These are phyloP conservation scores for Oncorhynchus clarkii DNA, from an alignment of 2,113 vertebrate species.

Conservation along the genomic window DNA sequence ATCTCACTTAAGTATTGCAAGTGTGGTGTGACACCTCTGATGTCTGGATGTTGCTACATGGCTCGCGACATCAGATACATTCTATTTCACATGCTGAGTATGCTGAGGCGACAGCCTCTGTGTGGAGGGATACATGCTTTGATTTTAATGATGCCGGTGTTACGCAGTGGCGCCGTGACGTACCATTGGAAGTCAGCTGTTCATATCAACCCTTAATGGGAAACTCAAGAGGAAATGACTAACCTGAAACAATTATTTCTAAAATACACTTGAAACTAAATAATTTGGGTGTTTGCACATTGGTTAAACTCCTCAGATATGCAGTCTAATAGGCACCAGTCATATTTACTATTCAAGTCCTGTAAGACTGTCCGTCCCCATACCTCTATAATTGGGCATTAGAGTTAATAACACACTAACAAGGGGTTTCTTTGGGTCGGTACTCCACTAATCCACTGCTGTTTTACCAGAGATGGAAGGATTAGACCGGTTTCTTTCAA, in stretches of 20 bases:
- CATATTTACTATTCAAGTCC: slow-evolving; percentile 5
- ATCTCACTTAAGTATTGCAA: neutral
- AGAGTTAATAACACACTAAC: slow-evolving; percentile 44
- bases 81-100: neutral
- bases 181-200: neutral
- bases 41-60: neutral
- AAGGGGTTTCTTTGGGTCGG: neutral
- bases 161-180: neutral
- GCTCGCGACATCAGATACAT: neutral
- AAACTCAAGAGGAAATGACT: neutral
- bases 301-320: neutral
- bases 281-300: neutral
- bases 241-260: neutral
- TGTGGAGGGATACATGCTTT: neutral
- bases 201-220: neutral
- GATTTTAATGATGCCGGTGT: too few species aligned
- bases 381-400: slow-evolving; percentile 43
- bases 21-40: neutral
- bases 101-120: neutral
- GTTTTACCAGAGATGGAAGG: slow-evolving; percentile 6
- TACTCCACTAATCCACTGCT: slow-evolving; percentile 1
- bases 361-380: slow-evolving; percentile 25
- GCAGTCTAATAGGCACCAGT: neutral
- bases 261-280: slow-evolving; percentile 7
- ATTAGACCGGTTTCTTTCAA: slow-evolving; percentile 21